phyloP scores from a whole-genome alignment of 2,888 invertebrate species.

The Sturmia bella region DNA sequence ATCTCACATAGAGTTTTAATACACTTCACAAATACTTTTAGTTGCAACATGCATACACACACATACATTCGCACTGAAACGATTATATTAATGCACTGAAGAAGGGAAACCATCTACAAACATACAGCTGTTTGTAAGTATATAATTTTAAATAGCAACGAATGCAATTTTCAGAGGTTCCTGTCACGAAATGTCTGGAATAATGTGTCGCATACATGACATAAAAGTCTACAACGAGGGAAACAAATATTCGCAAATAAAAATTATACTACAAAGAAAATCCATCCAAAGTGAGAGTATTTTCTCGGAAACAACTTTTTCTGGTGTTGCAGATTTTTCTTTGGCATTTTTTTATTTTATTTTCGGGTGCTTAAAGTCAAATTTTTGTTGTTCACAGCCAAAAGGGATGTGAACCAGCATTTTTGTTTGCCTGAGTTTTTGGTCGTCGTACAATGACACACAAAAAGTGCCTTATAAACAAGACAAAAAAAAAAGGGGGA shows the following conservation, averaged over 20 bases:
- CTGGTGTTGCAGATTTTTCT: not conserved
- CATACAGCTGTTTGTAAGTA: constrained; percentile 5
- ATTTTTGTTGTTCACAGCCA: constrained; percentile 50
- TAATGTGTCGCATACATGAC: constrained; percentile 70
- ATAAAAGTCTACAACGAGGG: constrained; percentile 52
- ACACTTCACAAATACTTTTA: not conserved
- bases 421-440: constrained; percentile 34
- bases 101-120: not conserved
- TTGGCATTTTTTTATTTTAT: constrained; percentile 28
- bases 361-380: constrained; percentile 60
- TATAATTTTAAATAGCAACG: constrained; percentile 64
- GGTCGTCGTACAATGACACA: constrained; percentile 35
- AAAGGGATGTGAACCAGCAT: constrained; percentile 45
- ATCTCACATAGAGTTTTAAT: constrained; percentile 23
- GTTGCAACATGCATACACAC: not conserved
- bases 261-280: constrained; percentile 41
- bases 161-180: constrained; percentile 69
- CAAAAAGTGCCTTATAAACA: constrained; percentile 65
- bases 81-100: not conserved
- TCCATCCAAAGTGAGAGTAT: constrained; percentile 57
- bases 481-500: constrained; percentile 11
- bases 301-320: constrained; percentile 51
- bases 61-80: not conserved
- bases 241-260: constrained; percentile 7
- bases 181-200: constrained; percentile 70